Evolutionary conservation across 2,113 vertebrate genomes (phyloP).

Genomic region (Cryptoleucopteryx plumbea): DNA sequence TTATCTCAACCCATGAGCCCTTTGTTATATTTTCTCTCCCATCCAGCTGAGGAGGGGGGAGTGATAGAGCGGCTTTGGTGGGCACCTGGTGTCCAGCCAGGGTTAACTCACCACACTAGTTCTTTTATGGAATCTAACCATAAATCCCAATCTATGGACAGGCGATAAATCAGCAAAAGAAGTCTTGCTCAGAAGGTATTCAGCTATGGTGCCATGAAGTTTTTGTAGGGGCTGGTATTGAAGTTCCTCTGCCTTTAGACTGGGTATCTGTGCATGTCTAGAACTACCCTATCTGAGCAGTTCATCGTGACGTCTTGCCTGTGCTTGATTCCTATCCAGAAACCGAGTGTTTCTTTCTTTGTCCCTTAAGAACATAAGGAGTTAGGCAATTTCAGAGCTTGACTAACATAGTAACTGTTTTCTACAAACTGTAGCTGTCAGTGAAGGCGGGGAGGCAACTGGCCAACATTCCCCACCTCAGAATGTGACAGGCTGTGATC

Average conservation of each 20-base stretch:
- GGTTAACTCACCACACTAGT: not conserved
- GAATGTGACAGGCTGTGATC: accelerated
- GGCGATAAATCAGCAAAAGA: not conserved
- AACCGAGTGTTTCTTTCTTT: not conserved
- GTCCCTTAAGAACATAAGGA: not conserved
- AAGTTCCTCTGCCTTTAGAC: not conserved
- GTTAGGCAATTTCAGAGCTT: not conserved
- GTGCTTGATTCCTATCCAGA: not conserved
- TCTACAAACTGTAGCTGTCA: not conserved
- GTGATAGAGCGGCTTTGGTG: too few species aligned
- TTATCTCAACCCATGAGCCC: too few species aligned
- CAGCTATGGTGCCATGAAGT: not conserved
- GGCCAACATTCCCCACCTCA: accelerated
- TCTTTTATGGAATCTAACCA: not conserved
- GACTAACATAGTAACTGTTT: not conserved
- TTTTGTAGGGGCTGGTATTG: not conserved
- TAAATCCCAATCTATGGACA: not conserved
- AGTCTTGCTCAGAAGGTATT: not conserved
- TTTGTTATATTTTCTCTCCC: too few species aligned
- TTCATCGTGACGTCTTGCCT: not conserved
- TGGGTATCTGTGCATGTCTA: not conserved
- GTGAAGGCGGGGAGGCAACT: not conserved
- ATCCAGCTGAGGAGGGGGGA: too few species aligned
- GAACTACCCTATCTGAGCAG: too few species aligned
- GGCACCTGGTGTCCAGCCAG: too few species aligned